A percentile compares a stretch with the other conserved stretches of the same genome.
These are phyloP conservation scores for Enteromius mattozi DNA, from an alignment of 2,797 vertebrate genomes.

Conservation along the genomic window DNA sequence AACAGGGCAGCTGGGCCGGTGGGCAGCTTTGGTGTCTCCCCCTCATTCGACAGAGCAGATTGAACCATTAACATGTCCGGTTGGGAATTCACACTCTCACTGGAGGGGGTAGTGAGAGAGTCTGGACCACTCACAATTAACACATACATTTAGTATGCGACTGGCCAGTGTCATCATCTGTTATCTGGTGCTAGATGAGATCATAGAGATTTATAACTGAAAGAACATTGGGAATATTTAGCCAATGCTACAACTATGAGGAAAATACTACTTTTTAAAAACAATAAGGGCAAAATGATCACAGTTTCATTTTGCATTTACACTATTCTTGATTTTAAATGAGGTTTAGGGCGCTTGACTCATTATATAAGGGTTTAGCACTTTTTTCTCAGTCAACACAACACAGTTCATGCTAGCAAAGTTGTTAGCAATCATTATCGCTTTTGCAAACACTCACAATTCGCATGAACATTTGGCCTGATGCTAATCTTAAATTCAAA, in stretches of 20 bases:
- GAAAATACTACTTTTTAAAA: background rate
- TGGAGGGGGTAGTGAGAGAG: conserved; percentile 71
- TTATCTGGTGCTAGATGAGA: background rate
- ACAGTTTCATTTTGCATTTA: background rate
- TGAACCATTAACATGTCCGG: conserved; percentile 74
- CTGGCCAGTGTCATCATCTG: conserved; percentile 66
- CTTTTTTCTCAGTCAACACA: background rate
- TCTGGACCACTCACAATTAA: conserved; percentile 76
- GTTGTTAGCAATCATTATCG: conserved; percentile 23
- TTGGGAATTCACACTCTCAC: conserved; percentile 76
- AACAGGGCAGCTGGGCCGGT: conserved; percentile 65
- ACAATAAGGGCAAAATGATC: background rate
- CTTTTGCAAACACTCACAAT: conserved; percentile 12
- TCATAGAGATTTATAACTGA: background rate
- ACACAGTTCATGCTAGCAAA: background rate
- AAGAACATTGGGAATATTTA: background rate
- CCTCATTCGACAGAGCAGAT: conserved; percentile 56
- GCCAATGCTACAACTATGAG: background rate
- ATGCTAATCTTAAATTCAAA: background rate
- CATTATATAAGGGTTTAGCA: background rate
- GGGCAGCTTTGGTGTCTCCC: conserved; percentile 52
- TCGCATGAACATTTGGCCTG: background rate
- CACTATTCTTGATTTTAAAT: background rate
- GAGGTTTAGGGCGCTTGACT: background rate
- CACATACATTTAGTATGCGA: conserved; percentile 74